Percentiles rank a stretch among this genome's conserved stretches.
Evolutionary conservation across 2,797 vertebrate species (phyloP).

Genomic region (Paratrypauchen microcephalus): DNA sequence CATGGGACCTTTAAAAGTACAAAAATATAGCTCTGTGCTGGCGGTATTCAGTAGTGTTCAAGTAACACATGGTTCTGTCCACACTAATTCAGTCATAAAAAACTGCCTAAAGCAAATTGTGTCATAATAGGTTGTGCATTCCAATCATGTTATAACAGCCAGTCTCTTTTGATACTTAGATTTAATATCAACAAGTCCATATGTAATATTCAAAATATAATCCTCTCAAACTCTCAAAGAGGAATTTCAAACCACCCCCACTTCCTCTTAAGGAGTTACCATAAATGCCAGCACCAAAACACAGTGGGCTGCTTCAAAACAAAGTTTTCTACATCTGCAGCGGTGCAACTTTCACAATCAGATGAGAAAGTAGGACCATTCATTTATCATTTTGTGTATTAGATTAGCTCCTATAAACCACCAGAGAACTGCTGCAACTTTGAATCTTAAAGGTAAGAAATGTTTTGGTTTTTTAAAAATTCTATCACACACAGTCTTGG

Average conservation of each 20-base stretch:
- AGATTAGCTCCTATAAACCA: neutral
- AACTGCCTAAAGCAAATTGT: too few relatives aligned
- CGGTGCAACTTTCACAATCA: neutral
- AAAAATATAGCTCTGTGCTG: too few relatives aligned
- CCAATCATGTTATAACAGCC: neutral
- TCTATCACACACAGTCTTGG: too few relatives aligned
- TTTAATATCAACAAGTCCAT: neutral
- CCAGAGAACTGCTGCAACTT: neutral
- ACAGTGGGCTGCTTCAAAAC: neutral
- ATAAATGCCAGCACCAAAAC: neutral
- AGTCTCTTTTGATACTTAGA: neutral
- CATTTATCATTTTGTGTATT: neutral
- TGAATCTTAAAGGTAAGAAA: neutral
- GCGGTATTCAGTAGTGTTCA: too few relatives aligned
- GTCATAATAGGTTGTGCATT: too few relatives aligned
- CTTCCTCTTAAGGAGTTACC: conserved; percentile 8
- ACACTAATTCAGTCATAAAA: too few relatives aligned
- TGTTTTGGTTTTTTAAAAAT: too few relatives aligned
- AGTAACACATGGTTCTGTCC: too few relatives aligned
- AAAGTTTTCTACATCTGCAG: neutral
- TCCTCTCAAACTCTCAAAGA: neutral
- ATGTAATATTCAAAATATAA: neutral
- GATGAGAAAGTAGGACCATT: neutral
- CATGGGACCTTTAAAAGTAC: too few relatives aligned
- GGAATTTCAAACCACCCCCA: neutral